Evolutionary conservation across 2,888 invertebrate genomes (phyloP), one percentile per base, ranked within the genome.

Genomic region (Polydrusus tereticollis): DNA sequence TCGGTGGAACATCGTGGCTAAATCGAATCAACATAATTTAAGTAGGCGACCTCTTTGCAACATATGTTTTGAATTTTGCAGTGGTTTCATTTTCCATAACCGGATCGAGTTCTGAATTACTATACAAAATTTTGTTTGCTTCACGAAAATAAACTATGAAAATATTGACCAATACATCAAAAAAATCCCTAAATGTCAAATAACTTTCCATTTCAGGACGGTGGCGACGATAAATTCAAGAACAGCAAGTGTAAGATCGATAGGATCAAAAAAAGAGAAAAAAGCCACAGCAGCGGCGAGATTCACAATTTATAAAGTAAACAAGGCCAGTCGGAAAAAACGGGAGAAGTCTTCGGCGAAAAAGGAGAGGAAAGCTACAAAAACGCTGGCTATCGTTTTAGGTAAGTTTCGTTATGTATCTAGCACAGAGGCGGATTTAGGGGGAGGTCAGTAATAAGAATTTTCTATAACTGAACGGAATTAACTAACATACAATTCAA

Each of bases 381-480:
- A 99, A 88, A 99, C 99, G 7, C 87, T 99, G 77, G 99, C 98
- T 69, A 98, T 99, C 86, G 99, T 99, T 78, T 90, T 99, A 85
- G 98, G 99, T 99, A 87, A 91, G 92, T 64, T 63, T 43, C 52
- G 26, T 43, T n/a, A 6, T 41, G 18, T 20, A 18, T 45, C 20
- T 45, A 10, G 18, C 20, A 20, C 45, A 45, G 20, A 6, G 18
- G 12, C 10, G 20, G 20, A 18, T 20, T 12, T 18, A 18, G 18
- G 18, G 12, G 4, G n/a, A 5, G 6, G 10, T 10, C 33, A 1
- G 8, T 38, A n/a, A 38, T n/a, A n/a, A 4, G 38, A 38, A 12
- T n/a, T 1, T 4, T 1, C 38, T n/a, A n/a, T 41, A 41, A 41
- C 14, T 16, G 16, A 41, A 41, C 41, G 16, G n/a, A n/a, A n/a